Conservation (phyloP, 2,797 vertebrate species). For the Furcifer pardalis region DNA sequence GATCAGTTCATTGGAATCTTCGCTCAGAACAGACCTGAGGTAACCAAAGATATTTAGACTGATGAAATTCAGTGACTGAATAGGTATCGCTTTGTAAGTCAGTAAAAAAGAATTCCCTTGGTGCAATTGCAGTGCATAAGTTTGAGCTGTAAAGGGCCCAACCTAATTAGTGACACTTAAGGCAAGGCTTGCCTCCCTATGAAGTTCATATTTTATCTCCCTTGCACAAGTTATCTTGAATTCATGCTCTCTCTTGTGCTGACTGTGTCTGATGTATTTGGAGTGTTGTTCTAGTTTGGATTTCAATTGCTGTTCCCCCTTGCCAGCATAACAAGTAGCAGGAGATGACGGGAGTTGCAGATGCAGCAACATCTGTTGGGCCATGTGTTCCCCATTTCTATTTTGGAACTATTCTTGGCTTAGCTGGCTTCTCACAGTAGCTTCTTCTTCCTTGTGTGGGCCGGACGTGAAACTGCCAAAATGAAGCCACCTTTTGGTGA, state of each 20-base stretch:
- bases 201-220: not conserved
- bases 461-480: too few species aligned
- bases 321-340: not conserved
- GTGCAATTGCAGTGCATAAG: not conserved
- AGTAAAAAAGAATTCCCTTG: not conserved
- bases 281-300: not conserved
- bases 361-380: not conserved
- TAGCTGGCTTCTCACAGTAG: not conserved
- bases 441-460: too few species aligned
- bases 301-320: not conserved
- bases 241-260: not conserved
- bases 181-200: not conserved
- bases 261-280: not conserved
- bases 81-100: not conserved
- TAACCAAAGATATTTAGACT: constrained; percentile 62
- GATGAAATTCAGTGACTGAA: not conserved
- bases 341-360: not conserved
- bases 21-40: constrained; percentile 95
- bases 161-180: not conserved
- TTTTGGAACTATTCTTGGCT: not conserved
- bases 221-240: not conserved
- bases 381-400: not conserved
- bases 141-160: not conserved
- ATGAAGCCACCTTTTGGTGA: too few species aligned
- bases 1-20: constrained; percentile 90